phyloP scores from a whole-genome alignment of 2,888 invertebrate species.

The Mechanitis mazaeus region DNA sequence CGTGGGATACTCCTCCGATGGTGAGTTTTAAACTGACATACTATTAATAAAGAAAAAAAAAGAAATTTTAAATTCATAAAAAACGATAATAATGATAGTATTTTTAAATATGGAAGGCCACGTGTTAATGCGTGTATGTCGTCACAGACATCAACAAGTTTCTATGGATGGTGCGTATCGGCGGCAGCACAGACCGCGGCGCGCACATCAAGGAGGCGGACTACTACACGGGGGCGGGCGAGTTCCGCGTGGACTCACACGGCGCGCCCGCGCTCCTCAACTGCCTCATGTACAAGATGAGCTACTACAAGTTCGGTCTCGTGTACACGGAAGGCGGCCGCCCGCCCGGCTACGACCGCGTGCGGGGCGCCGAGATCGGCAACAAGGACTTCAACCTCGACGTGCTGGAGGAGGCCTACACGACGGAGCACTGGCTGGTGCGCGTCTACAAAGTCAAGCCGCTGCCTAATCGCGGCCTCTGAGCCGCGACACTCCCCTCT shows the following conservation, averaged over 20 bases:
- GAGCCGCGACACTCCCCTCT: constrained; percentile 36
- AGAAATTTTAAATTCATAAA: neutral
- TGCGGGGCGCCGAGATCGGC: constrained; percentile 97
- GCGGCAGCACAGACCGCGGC: constrained; percentile 96
- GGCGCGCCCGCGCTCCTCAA: constrained; percentile 94
- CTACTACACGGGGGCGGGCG: constrained; percentile 96
- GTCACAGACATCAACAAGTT: constrained; percentile 96
- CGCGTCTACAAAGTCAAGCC: constrained; percentile 98
- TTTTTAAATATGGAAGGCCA: neutral
- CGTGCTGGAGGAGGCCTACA: constrained; percentile 99
- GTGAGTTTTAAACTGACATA: constrained; percentile 61
- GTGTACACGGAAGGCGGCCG: constrained; percentile 97
- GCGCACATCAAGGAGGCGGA: constrained; percentile 97
- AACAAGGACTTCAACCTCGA: constrained; percentile 98
- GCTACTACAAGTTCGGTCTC: constrained; percentile 97
- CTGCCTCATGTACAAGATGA: constrained; percentile 99
- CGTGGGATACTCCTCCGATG: constrained; percentile 98
- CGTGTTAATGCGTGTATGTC: neutral
- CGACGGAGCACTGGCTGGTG: constrained; percentile 99
- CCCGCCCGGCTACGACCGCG: constrained; percentile 97
- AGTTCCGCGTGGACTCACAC: constrained; percentile 97
- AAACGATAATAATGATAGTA: too few species aligned
- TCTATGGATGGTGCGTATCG: constrained; percentile 99
- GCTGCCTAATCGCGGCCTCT: constrained; percentile 90
- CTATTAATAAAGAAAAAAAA: neutral